Percentiles rank a stretch among this genome's conserved stretches.
These are phyloP conservation scores for Drosophila borborema DNA, from an alignment of 2,888 invertebrate genomes.

Conservation along the genomic window DNA sequence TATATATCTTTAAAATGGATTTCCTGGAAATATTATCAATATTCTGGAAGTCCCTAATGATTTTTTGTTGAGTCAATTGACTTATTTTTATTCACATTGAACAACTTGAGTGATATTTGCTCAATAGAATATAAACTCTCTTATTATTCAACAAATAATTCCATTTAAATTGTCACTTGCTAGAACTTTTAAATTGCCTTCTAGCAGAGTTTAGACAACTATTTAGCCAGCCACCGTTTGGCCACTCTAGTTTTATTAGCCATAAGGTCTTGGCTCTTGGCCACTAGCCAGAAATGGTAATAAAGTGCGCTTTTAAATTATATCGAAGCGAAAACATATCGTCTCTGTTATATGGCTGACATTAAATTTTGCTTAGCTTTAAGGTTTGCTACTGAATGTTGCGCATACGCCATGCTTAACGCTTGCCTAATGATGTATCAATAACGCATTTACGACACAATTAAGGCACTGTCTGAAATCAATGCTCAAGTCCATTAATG, in stretches of 20 bases:
- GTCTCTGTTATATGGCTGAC: not conserved
- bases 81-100: not conserved
- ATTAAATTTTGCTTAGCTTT: conserved; percentile 30
- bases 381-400: conserved; percentile 50
- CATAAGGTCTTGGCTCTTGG: not conserved
- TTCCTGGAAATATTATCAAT: too few species aligned
- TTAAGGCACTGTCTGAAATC: conserved; percentile 61
- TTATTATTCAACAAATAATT: not conserved
- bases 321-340: conserved; percentile 2
- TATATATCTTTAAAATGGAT: too few species aligned
- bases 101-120: not conserved
- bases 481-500: conserved; percentile 56
- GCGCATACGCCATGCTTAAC: conserved; percentile 64
- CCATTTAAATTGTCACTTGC: conserved; percentile 21
- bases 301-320: conserved; percentile 1
- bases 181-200: conserved; percentile 3
- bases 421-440: conserved; percentile 74
- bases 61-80: too few species aligned
- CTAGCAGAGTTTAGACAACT: not conserved
- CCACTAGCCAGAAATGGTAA: conserved; percentile 21
- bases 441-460: conserved; percentile 73
- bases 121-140: not conserved
- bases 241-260: conserved; percentile 10
- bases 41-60: too few species aligned
- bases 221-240: not conserved